Base-by-base conservation (phyloP, 2,888 invertebrate genomes). In the Limnephilus lunatus region DNA sequence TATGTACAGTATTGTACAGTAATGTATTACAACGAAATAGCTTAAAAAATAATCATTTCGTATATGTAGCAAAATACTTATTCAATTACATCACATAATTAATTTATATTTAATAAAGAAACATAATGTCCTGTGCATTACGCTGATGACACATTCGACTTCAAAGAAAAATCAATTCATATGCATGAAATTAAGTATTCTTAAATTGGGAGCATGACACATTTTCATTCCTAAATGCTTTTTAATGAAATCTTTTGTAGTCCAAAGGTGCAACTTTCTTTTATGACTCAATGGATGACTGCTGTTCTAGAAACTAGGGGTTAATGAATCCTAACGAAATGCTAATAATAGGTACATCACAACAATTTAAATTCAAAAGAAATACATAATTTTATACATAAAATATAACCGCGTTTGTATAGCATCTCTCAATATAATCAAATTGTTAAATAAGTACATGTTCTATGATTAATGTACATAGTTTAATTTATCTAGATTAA, bases 151-250 rank as follows among this genome's bases (percentile, higher is more conserved):
- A n/a, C n/a, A 68, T 9, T 68, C 25, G 9, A 68, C 68, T 68
- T 68, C 9, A 9, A n/a, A 68, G 68, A 68, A 68, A 68, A 68
- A 68, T 25, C 68, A 68, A 68, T 68, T 68, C n/a, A 9, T 19
- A 68, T n/a, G n/a, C 68, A n/a, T 9, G 68, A 68, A 68, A 25
- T 68, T 68, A 68, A 68, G 25, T n/a, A 68, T 25, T 68, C 68
- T 68, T n/a, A 68, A 68, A 68, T 68, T 68, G 68, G n/a, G 68
- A 68, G 68, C 68, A 68, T 68, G 68, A n/a, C 68, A 68, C 68
- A 68, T 9, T n/a, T 68, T 25, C 68, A n/a, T 68, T 68, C 19
- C 32, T 83, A 31, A 83, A 15, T 25, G 83, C 83, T 5, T 83
- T 83, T 83, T 25, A 83, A 31, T 31, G 15, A 11, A 31, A 15